Base-by-base conservation (phyloP, 2,797 vertebrate species). In the Fundulus diaphanus region DNA sequence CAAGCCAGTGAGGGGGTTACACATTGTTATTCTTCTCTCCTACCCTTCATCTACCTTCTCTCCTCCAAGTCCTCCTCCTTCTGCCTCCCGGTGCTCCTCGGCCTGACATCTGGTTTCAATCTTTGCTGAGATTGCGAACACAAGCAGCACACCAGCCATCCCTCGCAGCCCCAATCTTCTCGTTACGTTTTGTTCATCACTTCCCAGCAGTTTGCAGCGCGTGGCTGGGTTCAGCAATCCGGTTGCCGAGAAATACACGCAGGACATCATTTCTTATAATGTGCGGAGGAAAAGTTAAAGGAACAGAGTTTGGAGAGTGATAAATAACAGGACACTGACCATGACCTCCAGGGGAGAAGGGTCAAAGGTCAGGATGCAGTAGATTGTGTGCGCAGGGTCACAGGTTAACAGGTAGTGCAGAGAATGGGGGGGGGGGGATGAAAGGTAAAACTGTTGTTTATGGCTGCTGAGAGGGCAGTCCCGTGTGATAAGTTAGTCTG, bases 51-150 rank as follows among this genome's bases (percentile, higher is more conserved):
- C 79, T 81, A 71, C 77, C 80, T 79, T 80, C 74, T 37, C 69
- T 82, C 70, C 72, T 87, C 59, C 37, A 52, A 80, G 82, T 82
- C 71, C 77, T 82, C 79, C 75, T 76, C 80, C 81, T 76, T 42
- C 57, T 68, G 22, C 78, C 81, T 87, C 81, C 72, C 82, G 37
- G 76, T 79, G 66, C 80, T 87, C 71, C 20, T 81, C 87, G 85
- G 84, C 77, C 80, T 37, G 0, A 89, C 92, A 94, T 92, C 92
- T 93, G 93, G 74, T 90, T 92, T 85, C 83, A 85, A 80, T 93
- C 89, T 67, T 13, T 54, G 29, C 33, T 54, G 72, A 90, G 85
- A 93, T 89, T 88, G 85, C 63, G 73, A 80, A 85, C 73, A 77
- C 83, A 89, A 89, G 85, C 35, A 3, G 72, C 0, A 76, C 90